phyloP scores from a whole-genome alignment of 53 echinoderm and acorn worm species.

The Holothuria leucospilota region DNA sequence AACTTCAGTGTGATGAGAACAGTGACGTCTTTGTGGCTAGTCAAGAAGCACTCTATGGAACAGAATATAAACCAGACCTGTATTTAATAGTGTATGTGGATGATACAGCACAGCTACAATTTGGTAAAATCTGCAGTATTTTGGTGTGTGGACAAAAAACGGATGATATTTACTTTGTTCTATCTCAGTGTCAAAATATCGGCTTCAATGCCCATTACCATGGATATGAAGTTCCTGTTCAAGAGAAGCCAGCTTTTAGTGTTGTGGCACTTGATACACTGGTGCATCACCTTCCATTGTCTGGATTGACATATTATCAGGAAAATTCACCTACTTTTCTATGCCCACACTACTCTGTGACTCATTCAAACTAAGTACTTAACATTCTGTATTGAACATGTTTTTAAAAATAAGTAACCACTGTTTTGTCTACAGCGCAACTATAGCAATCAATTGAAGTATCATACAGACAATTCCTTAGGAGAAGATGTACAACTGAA shows the following conservation, averaged over 20 bases:
- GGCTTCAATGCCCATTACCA: conserved; percentile 56
- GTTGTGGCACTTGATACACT: background rate
- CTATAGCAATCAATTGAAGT: too few relatives aligned
- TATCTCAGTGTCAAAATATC: conserved; percentile 4
- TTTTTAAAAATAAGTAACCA: too few relatives aligned
- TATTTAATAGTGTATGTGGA: conserved; percentile 14
- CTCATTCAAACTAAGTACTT: background rate
- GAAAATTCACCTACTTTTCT: background rate
- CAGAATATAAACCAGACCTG: conserved; percentile 45
- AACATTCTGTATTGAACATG: too few relatives aligned
- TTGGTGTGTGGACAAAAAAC: conserved; percentile 46
- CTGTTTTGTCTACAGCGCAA: too few relatives aligned
- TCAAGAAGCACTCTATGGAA: conserved; percentile 52
- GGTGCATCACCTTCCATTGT: background rate
- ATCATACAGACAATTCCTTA: too few relatives aligned
- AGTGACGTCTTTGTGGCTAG: conserved; percentile 52
- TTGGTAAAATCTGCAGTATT: conserved; percentile 36
- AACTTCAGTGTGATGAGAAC: conserved; percentile 30
- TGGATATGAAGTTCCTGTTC: conserved; percentile 17
- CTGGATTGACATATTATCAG: background rate
- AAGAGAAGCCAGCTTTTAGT: background rate
- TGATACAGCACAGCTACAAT: conserved; percentile 22
- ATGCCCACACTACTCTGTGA: background rate
- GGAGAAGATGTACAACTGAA: too few relatives aligned
- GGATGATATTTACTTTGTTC: conserved; percentile 39